These are phyloP conservation scores for Pelodytes ibericus DNA, from an alignment of 2,797 vertebrate species.

Conservation along the genomic window DNA sequence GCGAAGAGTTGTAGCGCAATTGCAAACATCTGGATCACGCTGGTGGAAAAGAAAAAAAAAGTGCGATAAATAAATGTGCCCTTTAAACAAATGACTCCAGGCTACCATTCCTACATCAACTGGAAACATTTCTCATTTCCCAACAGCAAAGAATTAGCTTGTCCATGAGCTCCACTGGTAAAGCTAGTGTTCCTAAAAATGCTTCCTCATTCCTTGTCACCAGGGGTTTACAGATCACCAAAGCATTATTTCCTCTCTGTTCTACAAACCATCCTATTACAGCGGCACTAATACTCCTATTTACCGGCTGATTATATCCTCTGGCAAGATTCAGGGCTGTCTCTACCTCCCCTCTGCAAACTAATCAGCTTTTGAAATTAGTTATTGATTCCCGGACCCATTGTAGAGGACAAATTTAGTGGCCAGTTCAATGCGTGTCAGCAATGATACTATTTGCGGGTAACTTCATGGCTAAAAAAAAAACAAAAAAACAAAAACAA, in stretches of 20 bases:
- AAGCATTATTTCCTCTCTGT: slow-evolving; percentile 58
- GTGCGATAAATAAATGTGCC: slow-evolving; percentile 67
- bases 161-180: slow-evolving; percentile 61
- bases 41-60: slow-evolving; percentile 62
- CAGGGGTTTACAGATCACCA: slow-evolving; percentile 60
- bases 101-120: slow-evolving; percentile 64
- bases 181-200: slow-evolving; percentile 57
- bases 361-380: slow-evolving; percentile 99
- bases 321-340: slow-evolving; percentile 81
- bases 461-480: slow-evolving; percentile 52
- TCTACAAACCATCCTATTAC: slow-evolving; percentile 70
- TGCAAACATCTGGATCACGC: slow-evolving; percentile 74
- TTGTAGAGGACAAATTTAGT: slow-evolving; percentile 79
- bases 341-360: slow-evolving; percentile 87
- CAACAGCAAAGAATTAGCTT: slow-evolving; percentile 60
- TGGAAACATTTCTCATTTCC: slow-evolving; percentile 63
- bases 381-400: slow-evolving; percentile 92
- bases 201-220: slow-evolving; percentile 58
- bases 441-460: slow-evolving; percentile 63
- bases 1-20: slow-evolving; percentile 69
- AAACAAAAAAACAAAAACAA: slow-evolving; percentile 55
- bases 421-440: slow-evolving; percentile 79
- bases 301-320: slow-evolving; percentile 95
- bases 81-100: slow-evolving; percentile 69
- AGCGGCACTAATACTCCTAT: slow-evolving; percentile 76